Evolutionary conservation across 2,888 invertebrate genomes (phyloP), one percentile per base, ranked within the genome.

Genomic region (Amphiduros pacificus): DNA sequence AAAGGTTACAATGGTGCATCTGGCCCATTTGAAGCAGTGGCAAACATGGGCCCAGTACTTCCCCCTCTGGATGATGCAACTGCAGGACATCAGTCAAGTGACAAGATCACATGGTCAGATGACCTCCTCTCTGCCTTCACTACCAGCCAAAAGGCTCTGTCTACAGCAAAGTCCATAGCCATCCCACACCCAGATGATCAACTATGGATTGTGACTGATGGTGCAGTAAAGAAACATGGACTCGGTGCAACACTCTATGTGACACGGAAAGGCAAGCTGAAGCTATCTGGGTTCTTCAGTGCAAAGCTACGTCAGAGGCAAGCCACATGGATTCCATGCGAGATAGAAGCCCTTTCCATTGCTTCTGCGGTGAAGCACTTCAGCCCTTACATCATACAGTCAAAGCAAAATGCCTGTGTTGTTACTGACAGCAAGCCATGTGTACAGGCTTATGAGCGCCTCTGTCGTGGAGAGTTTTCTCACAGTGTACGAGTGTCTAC

Each of bases 31-130:
- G 3, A 55, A 40, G 58, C 58, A 11, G 26, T 32, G n/a, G 50
- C 50, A 3, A 49, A 51, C 32, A 49, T 58, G 49, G 58, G 51
- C 14, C 58, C 58, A 6, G 50, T 58, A 26, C 48, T 27, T n/a
- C 41, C 44, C 26, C 51, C 58, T 4, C n/a, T 44, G 44, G 44
- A 44, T 44, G 44, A 44, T 22, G 22, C 22, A 22, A 22, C 22
- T 44, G 44, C 44, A 11, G 44, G 44, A 5, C n/a, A 22, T n/a
- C 44, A n/a, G 5, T 17, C 44, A 6, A 17, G 44, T 9, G n/a
- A n/a, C 5, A n/a, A n/a, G n/a, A n/a, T 44, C 5, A n/a, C n/a
- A n/a, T 44, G 44, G 44, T 20, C 44, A 20, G 44, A 44, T 44
- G 44, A 44, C n/a, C n/a, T 9, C 44, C 44, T 44, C 9, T 6